Conservation (phyloP, 92 coral and sea anemone species). For the Palythoa heliodiscus region DNA sequence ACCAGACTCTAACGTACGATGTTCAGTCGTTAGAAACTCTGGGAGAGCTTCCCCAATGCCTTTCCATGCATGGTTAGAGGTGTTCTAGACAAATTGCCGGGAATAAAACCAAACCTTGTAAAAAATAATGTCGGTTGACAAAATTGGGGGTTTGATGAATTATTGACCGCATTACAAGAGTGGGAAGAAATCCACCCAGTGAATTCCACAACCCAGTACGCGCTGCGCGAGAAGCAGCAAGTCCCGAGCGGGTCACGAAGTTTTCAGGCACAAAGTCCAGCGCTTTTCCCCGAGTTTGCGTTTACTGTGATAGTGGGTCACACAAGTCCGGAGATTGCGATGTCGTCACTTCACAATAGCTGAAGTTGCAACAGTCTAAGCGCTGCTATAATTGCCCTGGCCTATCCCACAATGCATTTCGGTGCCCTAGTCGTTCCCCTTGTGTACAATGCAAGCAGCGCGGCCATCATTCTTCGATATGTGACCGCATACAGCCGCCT, state of each 20-base stretch:
- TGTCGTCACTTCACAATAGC: slow-evolving; percentile 40
- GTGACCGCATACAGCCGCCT: not conserved
- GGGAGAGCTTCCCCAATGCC: too few relatives aligned
- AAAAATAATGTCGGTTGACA: slow-evolving; percentile 57
- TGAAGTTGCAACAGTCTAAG: not conserved
- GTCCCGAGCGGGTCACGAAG: too few relatives aligned
- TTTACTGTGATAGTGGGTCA: slow-evolving; percentile 43
- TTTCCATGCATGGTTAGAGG: slow-evolving; percentile 49
- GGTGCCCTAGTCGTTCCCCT: too few relatives aligned
- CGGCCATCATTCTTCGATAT: too few relatives aligned
- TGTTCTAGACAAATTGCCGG: slow-evolving; percentile 60
- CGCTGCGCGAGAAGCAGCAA: too few relatives aligned
- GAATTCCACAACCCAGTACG: not conserved
- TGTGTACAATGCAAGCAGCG: too few relatives aligned
- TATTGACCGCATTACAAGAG: slow-evolving; percentile 46
- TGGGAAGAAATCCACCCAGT: slow-evolving; percentile 62
- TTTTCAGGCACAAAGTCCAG: too few relatives aligned
- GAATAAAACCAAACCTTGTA: slow-evolving; percentile 63
- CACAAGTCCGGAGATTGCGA: slow-evolving; percentile 59
- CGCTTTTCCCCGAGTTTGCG: not conserved
- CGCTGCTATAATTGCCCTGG: too few relatives aligned
- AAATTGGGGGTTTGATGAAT: slow-evolving; percentile 59
- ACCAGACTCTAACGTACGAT: too few relatives aligned
- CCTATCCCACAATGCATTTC: too few relatives aligned
- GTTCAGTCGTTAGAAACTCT: too few relatives aligned